These are phyloP conservation scores for Vombatus ursinus DNA, from an alignment of 2,113 vertebrate species.

Conservation along the genomic window DNA sequence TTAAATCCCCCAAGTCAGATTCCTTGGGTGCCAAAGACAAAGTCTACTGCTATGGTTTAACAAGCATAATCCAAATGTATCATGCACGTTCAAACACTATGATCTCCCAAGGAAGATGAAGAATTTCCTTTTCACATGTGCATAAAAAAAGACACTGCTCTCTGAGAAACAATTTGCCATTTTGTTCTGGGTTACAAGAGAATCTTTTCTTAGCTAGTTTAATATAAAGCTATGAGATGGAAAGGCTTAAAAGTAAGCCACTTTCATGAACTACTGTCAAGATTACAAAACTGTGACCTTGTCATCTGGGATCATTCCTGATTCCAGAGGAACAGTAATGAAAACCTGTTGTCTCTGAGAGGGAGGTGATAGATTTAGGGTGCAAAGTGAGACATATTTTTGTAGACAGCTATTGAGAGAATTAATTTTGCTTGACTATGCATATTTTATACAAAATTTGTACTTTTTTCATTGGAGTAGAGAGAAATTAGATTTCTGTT, in stretches of 20 bases:
- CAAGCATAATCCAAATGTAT: constrained; percentile 84
- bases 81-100: constrained; percentile 83
- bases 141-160: constrained; percentile 75
- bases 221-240: constrained; percentile 69
- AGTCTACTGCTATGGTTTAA: constrained; percentile 84
- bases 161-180: neutral
- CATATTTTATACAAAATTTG: neutral
- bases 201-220: constrained; percentile 56
- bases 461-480: neutral
- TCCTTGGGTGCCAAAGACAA: constrained; percentile 83
- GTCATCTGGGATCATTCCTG: too few relatives aligned
- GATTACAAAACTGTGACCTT: constrained; percentile 55
- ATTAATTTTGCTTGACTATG: neutral
- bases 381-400: neutral
- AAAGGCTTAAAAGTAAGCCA: constrained; percentile 64
- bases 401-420: neutral
- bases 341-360: neutral
- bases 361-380: neutral
- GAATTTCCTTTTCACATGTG: constrained; percentile 84
- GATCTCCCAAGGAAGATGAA: constrained; percentile 83
- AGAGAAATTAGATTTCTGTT: neutral
- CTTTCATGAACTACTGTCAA: constrained; percentile 65
- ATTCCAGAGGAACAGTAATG: neutral
- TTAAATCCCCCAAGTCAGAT: constrained; percentile 80
- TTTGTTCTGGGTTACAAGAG: constrained; percentile 59